Evolutionary conservation across 2,113 vertebrate species (phyloP), one percentile per base, ranked within the genome.

Genomic region (Hydrochoerus hydrochaeris): DNA sequence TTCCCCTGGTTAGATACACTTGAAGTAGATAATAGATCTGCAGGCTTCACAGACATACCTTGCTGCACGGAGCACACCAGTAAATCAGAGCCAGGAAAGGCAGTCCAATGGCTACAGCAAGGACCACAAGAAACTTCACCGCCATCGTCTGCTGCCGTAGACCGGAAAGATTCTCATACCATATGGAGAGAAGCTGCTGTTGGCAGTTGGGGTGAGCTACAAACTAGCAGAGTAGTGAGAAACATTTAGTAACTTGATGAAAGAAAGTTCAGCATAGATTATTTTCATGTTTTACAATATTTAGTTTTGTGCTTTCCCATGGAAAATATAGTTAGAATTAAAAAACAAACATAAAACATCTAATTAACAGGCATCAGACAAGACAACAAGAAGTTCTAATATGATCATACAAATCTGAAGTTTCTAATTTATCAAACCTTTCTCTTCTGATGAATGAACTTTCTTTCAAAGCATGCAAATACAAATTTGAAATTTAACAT

Each of bases 121-220:
- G 99, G 83, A 99, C 99, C 57, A 99, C 99, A 2, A 99, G 99
- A 65, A 99, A 99, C 98, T 99, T 99, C 85, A 99, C 98, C 0
- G 98, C 99, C 96, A 99, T 99, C 2, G 99, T 99, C 98, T 99
- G 99, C 97, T 99, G 99, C 71, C 99, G 98, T 41, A 99, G 98
- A 67, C 99, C 99, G 0, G 99, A 99, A 58, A 99, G 96, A 93
- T 99, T 99, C 98, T 99, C 99, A 4, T 99, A 99, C 99, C 99
- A 99, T 94, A 99, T 99, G 73, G 99, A 99, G 2, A 99, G 99
- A 69, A 99, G 99, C 8, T 99, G 99, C 94, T 99, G 99, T 67
- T 99, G 99, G 97, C 99, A 99, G 98, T 99, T 99, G 57, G 99
- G 99, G 98, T 99, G 99, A 65, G 99, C 99, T 95, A 99, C 99